phyloP scores from a whole-genome alignment of 2,888 invertebrate genomes.

The Exocentrus adspersus region DNA sequence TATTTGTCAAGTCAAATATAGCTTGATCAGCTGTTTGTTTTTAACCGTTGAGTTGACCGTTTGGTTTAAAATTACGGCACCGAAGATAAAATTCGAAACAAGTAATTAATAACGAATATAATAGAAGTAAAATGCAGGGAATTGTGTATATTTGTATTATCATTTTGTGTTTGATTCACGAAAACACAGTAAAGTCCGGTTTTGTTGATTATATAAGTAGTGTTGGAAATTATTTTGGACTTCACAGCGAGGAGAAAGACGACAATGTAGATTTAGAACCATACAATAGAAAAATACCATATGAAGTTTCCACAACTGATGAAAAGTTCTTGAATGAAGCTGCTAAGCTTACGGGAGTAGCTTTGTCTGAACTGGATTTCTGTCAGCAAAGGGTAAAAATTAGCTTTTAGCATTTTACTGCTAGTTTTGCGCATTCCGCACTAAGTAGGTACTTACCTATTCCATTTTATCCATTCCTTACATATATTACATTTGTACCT shows the following conservation, averaged over 20 bases:
- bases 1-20: no score
- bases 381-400: slow-evolving; percentile 74
- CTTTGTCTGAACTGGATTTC: slow-evolving; percentile 68
- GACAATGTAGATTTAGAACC: slow-evolving; percentile 39
- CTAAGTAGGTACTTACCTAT: no score
- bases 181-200: slow-evolving; percentile 17
- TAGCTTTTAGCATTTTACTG: no score
- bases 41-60: no score
- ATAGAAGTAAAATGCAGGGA: no score
- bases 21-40: no score
- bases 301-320: slow-evolving; percentile 68
- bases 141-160: not conserved
- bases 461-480: no score
- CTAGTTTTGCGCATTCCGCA: no score
- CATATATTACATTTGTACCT: no score
- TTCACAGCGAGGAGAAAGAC: slow-evolving; percentile 36
- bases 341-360: slow-evolving; percentile 67
- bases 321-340: slow-evolving; percentile 74
- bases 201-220: slow-evolving; percentile 47
- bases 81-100: no score
- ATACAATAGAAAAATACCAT: slow-evolving; percentile 61
- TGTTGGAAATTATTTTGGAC: slow-evolving; percentile 50
- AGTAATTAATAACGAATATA: no score
- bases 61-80: no score
- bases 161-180: slow-evolving; percentile 3